Evolutionary conservation across 2,797 vertebrate genomes (phyloP), one percentile per base, ranked within the genome.

Genomic region (Sebastiscus tertius): DNA sequence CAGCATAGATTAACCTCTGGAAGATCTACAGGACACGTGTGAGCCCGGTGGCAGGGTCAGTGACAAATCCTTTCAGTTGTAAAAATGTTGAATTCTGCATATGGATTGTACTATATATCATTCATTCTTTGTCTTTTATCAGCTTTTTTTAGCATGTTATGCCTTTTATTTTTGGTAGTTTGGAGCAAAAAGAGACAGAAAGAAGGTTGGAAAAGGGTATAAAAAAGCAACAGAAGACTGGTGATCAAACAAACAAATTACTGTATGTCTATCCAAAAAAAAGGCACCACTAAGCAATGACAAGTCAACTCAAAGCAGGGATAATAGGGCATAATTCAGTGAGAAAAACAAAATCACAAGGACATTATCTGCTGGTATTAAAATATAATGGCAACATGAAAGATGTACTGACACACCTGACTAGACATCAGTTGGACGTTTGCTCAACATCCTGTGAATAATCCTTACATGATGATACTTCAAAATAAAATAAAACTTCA

Each of bases 1-100:
- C 99, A 73, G 98, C 98, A 85, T 97, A 99, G 92, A 99, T 99
- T 89, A 99, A 88, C 86, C 97, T 97, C 87, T 99, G 99, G 95
- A 99, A 99, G 92, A 99, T 99, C 98, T 99, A 83, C 87, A 76
- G 84, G 86, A 88, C 7, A 93, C 67, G 71, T 24, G 72, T 34
- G 24, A 85, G 79, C 49, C 61, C 54, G 1, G 49, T 18, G 61
- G 42, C 79, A 80, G 81, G 75, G 83, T 90, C 72, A 88, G 77
- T 33, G 36, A 77, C 65, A 93, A 80, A 86, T 83, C 60, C 34
- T 66, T 22, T 29, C 24, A 49, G 34, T 31, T 71, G 72, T 81
- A 66, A 88, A 49, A 73, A 34, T 46, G 20, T 85, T 78, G 60
- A 59, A 63, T 73, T 81, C 33, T 33, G 22, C 39, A 9, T 9